Evolutionary conservation across 2,888 invertebrate genomes (phyloP).

Genomic region (Onchidella celtica): DNA sequence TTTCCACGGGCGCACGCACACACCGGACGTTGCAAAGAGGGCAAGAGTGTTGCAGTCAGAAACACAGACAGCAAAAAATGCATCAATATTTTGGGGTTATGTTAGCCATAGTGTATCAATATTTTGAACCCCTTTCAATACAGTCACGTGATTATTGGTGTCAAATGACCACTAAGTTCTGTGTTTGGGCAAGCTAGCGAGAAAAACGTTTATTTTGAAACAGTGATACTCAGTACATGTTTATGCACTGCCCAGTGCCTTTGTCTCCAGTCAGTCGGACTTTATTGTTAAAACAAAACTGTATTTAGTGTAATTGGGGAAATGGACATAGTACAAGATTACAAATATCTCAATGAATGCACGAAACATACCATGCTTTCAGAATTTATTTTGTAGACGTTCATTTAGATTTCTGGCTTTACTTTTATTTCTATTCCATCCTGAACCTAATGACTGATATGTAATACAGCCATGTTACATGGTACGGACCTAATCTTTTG

Average conservation of each 20-base stretch:
- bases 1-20: not conserved
- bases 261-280: not conserved
- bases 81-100: conserved; percentile 9
- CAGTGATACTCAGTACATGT: not conserved
- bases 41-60: not conserved
- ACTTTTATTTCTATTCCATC: no score
- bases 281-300: not conserved
- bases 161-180: not conserved
- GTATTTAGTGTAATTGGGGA: no score
- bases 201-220: conserved; percentile 10
- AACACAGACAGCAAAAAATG: not conserved
- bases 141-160: not conserved
- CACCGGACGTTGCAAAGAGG: not conserved
- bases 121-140: not conserved
- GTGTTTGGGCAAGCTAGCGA: not conserved
- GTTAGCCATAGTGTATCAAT: not conserved
- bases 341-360: no score
- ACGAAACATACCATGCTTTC: no score
- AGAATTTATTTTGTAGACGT: no score
- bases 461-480: no score
- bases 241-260: not conserved
- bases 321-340: no score
- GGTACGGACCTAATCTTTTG: no score
- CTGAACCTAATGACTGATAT: no score
- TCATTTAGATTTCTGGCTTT: no score